A percentile compares a stretch with the other conserved stretches of the same genome.
phyloP scores from a whole-genome alignment of 2,113 vertebrate species.

The Rhodinocichla rosea region DNA sequence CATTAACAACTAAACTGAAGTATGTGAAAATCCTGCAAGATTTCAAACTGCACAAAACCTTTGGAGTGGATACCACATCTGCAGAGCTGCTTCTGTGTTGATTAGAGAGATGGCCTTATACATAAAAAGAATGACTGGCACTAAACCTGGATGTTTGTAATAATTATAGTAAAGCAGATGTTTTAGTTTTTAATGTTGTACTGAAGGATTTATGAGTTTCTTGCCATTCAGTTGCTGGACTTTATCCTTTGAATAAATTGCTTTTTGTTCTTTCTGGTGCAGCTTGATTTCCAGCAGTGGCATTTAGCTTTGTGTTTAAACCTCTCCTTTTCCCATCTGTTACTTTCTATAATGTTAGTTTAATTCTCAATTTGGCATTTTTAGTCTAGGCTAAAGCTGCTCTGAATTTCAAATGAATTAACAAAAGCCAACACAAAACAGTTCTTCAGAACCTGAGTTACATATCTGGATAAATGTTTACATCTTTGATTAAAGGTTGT shows the following conservation, averaged over 20 bases:
- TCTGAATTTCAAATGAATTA: not conserved
- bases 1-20: not conserved
- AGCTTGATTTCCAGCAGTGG: not conserved
- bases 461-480: not conserved
- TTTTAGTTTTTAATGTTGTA: not conserved
- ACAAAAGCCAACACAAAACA: not conserved
- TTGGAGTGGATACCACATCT: not conserved
- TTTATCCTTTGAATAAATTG: not conserved
- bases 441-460: not conserved
- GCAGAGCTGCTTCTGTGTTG: not conserved
- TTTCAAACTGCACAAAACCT: not conserved
- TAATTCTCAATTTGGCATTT: not conserved
- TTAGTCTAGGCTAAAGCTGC: not conserved
- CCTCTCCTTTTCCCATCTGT: slow-evolving; percentile 6
- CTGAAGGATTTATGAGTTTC: not conserved
- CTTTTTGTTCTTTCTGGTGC: not conserved
- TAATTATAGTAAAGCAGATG: slow-evolving; percentile 15
- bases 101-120: not conserved
- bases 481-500: not conserved
- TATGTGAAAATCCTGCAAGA: not conserved
- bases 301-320: slow-evolving; percentile 9
- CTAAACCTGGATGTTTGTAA: not conserved
- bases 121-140: not conserved
- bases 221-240: not conserved
- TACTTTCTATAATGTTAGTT: not conserved